Evolutionary conservation across 2,888 invertebrate genomes (phyloP).

Genomic region (Osedax frankpressi): DNA sequence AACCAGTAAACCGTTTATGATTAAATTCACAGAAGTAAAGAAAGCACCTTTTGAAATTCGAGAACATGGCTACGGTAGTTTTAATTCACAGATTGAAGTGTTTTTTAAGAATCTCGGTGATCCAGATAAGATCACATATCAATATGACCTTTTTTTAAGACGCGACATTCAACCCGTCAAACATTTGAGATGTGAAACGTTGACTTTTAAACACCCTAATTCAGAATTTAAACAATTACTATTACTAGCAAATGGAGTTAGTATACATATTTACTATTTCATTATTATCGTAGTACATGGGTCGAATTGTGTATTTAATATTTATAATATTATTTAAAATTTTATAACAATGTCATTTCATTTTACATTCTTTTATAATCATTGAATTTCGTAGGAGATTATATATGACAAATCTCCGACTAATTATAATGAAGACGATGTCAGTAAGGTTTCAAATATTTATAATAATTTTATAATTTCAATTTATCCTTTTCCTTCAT

Average conservation of each 20-base stretch:
- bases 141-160: slow-evolving; percentile 74
- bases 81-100: slow-evolving; percentile 75
- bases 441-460: too few species aligned
- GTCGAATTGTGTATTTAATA: too few species aligned
- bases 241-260: slow-evolving; percentile 70
- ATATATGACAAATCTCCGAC: too few species aligned
- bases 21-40: slow-evolving; percentile 62
- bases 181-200: slow-evolving; percentile 64
- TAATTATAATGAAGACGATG: too few species aligned
- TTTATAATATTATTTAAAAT: too few species aligned
- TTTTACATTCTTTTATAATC: too few species aligned
- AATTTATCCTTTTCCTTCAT: too few species aligned
- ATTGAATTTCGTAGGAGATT: too few species aligned
- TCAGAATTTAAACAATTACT: slow-evolving; percentile 79
- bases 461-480: too few species aligned
- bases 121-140: slow-evolving; percentile 62
- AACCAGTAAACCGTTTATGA: not conserved
- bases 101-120: slow-evolving; percentile 69
- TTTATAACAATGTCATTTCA: too few species aligned
- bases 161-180: slow-evolving; percentile 59
- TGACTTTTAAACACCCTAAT: slow-evolving; percentile 69
- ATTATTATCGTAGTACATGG: too few species aligned
- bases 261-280: too few species aligned
- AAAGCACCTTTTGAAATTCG: slow-evolving; percentile 78
- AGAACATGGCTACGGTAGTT: slow-evolving; percentile 92